A percentile compares a stretch with the other conserved stretches of the same genome.
phyloP scores from a whole-genome alignment of 1,140 invertebrate genomes.

The Drosophila prosaltans region DNA sequence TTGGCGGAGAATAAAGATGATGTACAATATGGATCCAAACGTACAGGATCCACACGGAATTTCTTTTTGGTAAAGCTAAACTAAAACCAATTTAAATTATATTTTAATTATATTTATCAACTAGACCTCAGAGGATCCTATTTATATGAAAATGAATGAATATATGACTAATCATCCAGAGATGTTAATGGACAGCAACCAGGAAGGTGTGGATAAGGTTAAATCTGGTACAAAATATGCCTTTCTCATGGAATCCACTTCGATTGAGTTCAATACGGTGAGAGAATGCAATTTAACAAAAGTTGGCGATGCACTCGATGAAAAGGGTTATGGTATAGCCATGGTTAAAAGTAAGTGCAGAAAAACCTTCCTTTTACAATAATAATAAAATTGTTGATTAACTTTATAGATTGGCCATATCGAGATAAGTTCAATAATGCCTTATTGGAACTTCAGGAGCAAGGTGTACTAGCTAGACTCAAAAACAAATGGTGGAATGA shows the following conservation, averaged over 20 bases:
- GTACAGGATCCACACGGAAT: constrained; percentile 90
- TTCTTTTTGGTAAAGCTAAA: constrained; percentile 90
- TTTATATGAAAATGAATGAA: constrained; percentile 91
- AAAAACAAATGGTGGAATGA: constrained; percentile 97
- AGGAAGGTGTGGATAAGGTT: constrained; percentile 88
- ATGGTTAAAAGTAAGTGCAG: constrained; percentile 89
- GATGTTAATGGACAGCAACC: constrained; percentile 88
- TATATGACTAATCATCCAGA: constrained; percentile 89
- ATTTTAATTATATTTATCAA: not conserved
- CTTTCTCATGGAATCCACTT: constrained; percentile 95
- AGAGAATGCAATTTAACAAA: constrained; percentile 91
- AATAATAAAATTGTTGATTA: not conserved
- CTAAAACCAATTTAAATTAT: too few relatives aligned
- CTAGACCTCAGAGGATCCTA: constrained; percentile 88
- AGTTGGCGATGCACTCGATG: constrained; percentile 91
- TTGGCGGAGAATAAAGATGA: constrained; percentile 88
- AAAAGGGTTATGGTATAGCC: constrained; percentile 94
- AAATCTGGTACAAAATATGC: constrained; percentile 87
- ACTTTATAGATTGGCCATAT: constrained; percentile 87
- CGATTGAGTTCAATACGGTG: constrained; percentile 92
- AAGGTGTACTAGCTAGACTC: constrained; percentile 89
- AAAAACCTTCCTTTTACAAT: not conserved
- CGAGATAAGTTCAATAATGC: constrained; percentile 90
- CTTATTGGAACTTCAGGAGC: constrained; percentile 91
- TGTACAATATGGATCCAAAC: constrained; percentile 95